Base-by-base conservation (phyloP, 2,888 invertebrate genomes). In the Drosophila bunnanda region DNA sequence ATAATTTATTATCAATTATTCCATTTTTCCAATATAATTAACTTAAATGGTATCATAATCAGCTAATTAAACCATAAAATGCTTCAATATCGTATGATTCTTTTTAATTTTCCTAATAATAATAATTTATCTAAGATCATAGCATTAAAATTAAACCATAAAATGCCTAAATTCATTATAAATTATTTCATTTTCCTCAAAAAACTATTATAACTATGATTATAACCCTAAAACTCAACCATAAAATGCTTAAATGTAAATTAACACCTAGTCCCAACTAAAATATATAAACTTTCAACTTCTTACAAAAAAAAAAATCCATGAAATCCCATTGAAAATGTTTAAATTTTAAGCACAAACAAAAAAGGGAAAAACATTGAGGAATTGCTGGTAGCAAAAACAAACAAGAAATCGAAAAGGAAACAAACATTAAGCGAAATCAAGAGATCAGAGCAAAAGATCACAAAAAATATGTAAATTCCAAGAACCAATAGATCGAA, bases 401-500 rank as follows among this genome's bases (percentile, higher is more conserved):
- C 32, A 34, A 50, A 50, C 50, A 32, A 20, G 7, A 20, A 5
- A 32, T 20, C 15, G 39, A 54, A 39, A 38, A 28, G 17, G 13
- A 32, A 30, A 53, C 32, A 22, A 57, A 15, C 38, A 39, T 32
- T 22, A 30, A 30, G 55, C 10, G 8, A 55, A 30, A 39, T 59
- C 32, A 17, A 17, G 39, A 60, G 41, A 60, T 59, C 39, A 54
- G 20, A n/a, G 43, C 48, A 32, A 50, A 32, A 30, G 30, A 60
- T 61, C 28, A 32, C n/a, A 25, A 56, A 44, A 43, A 34, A 44
- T 7, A 20, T 50, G 30, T 52, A 36, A 52, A 52, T 52, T 52
- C 34, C 34, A 22, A 36, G 52, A 46, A 30, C 38, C 62, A 48
- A 48, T 44, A 58, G 59, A 58, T 61, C 61, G 7, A n/a, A 32